These are phyloP conservation scores for Bacillus rossius DNA, from an alignment of 1,140 invertebrate species.

Conservation along the genomic window DNA sequence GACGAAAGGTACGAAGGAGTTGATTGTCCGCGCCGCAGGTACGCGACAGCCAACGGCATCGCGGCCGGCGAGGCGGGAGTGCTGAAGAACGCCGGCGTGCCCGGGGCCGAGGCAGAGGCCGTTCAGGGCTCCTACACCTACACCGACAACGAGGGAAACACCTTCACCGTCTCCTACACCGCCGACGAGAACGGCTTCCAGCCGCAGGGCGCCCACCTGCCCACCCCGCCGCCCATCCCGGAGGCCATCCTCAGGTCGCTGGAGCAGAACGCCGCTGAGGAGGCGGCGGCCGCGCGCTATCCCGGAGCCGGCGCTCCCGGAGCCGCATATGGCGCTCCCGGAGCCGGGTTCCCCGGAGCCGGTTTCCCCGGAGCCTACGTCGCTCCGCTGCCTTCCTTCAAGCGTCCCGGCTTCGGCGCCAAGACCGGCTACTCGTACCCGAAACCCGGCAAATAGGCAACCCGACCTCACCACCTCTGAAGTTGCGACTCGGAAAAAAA, in stretches of 20 bases:
- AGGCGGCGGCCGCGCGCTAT: slow-evolving; percentile 45
- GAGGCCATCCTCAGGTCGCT: too few relatives aligned
- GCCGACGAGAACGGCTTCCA: too few relatives aligned
- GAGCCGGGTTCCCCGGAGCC: slow-evolving; percentile 11
- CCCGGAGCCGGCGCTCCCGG: slow-evolving; percentile 41
- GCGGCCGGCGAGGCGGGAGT: slow-evolving; percentile 58
- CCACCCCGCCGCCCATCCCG: too few relatives aligned
- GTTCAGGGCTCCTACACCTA: slow-evolving; percentile 71
- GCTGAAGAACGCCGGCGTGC: slow-evolving; percentile 55
- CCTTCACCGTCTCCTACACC: slow-evolving; percentile 64
- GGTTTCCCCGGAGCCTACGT: slow-evolving; percentile 20
- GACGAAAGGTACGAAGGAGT: too few relatives aligned
- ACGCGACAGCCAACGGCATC: slow-evolving; percentile 62
- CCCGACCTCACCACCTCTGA: too few relatives aligned
- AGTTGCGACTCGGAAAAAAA: too few relatives aligned
- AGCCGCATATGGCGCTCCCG: too few relatives aligned
- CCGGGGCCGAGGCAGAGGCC: slow-evolving; percentile 54
- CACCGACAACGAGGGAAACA: slow-evolving; percentile 72
- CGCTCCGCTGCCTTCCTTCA: not conserved
- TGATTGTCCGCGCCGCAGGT: slow-evolving; percentile 46
- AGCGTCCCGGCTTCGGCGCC: not conserved
- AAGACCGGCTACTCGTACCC: too few relatives aligned
- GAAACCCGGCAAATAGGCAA: too few relatives aligned
- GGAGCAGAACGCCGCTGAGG: slow-evolving; percentile 51
- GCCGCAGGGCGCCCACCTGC: too few relatives aligned